A percentile compares a stretch with the other conserved stretches of the same genome.
phyloP scores from a whole-genome alignment of 2,797 vertebrate species.

The Hoplostethus atlanticus region DNA sequence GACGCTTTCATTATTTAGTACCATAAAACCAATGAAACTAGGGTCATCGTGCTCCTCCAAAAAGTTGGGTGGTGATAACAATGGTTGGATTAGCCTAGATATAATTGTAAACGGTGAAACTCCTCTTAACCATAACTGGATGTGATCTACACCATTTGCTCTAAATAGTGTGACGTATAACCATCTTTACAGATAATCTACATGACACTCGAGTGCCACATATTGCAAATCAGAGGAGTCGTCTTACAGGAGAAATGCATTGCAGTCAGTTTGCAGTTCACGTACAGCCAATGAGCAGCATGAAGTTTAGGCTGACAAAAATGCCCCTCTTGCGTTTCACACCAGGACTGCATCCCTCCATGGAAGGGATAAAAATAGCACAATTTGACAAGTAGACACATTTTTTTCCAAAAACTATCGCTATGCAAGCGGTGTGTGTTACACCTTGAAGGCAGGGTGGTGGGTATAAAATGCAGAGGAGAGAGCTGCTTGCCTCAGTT shows the following conservation, averaged over 20 bases:
- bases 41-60: no score
- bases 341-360: slow-evolving; percentile 52
- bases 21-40: no score
- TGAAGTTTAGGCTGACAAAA: slow-evolving; percentile 11
- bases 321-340: slow-evolving; percentile 52
- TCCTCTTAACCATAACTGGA: no score
- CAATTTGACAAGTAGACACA: slow-evolving; percentile 73
- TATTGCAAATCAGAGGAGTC: slow-evolving; percentile 11
- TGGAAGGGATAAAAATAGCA: slow-evolving; percentile 73
- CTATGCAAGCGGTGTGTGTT: slow-evolving; percentile 68
- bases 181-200: not conserved
- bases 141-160: not conserved
- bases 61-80: no score
- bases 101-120: not conserved
- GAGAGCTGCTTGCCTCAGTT: slow-evolving; percentile 20
- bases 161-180: not conserved
- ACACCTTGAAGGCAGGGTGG: slow-evolving; percentile 45
- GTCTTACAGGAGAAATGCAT: slow-evolving; percentile 29
- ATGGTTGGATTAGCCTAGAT: not conserved
- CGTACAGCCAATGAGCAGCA: slow-evolving; percentile 10
- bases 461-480: slow-evolving; percentile 58
- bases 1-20: no score
- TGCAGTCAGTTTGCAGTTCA: slow-evolving; percentile 38
- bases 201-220: not conserved
- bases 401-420: slow-evolving; percentile 71